Evolutionary conservation across 2,113 vertebrate species (phyloP), one percentile per base, ranked within the genome.

Genomic region (Chascanopsetta lugubris): DNA sequence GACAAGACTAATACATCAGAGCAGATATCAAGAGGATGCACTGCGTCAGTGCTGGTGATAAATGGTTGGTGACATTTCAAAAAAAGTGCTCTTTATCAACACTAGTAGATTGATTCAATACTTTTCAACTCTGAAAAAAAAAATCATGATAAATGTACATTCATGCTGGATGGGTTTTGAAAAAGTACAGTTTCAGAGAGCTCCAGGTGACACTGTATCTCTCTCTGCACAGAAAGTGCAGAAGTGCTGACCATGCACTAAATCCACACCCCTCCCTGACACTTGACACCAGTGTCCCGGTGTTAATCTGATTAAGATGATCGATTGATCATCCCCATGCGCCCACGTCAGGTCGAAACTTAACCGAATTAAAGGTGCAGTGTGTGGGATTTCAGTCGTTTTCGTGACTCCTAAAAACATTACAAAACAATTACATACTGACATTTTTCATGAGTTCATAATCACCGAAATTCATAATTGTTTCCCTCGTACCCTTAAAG

Each of bases 1-100:
- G 43, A 55, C 55, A 64, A 12, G 21, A 65, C 22, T 54, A 7
- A 22, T 69, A 1, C 43, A 17, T 64, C 13, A 25, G 24, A 72
- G 54, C 21, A 6, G 38, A 42, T 18, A n/a, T 42, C 17, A 42
- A 42, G n/a, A n/a, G 8, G 9, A 4, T 1, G 15, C 11, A 9
- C 12, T 17, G 21, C 38, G 11, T 7, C n/a, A 26, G 6, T 17
- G 32, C 17, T 5, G 17, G 25, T 29, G 46, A 24, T 51, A 2
- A 11, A 30, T 49, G 25, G 15, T n/a, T 49, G 25, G 15, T n/a
- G 13, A 27, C 6, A 5, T 17, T 2, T 15, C 46, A 2, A 15
- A 2, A 6, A 0, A 1, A 13, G 10, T 45, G n/a, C 11, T 47
- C 38, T 38, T 38, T 17, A 55, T 21, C 18, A 11, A 21, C 17